phyloP scores from a whole-genome alignment of 2,797 vertebrate genomes.

The Microctenopoma steveboyesi region DNA sequence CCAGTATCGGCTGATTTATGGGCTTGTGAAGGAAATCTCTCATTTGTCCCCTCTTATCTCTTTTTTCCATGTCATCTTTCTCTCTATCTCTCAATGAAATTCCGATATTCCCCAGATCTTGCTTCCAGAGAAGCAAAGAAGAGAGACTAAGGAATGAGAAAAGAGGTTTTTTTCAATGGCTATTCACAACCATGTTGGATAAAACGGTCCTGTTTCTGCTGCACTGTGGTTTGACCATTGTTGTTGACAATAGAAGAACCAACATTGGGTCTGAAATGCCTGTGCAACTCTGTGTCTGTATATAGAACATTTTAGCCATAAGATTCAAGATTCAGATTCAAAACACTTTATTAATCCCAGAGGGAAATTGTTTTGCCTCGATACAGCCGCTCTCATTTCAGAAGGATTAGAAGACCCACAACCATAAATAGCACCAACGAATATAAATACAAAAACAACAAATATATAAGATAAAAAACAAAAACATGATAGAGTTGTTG shows the following conservation, averaged over 20 bases:
- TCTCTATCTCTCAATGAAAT: conserved; percentile 27
- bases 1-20: conserved; percentile 74
- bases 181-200: conserved; percentile 46
- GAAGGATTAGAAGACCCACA: too few relatives aligned
- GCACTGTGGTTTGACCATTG: conserved; percentile 43
- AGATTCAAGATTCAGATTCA: too few relatives aligned
- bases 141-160: conserved; percentile 1
- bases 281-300: neutral
- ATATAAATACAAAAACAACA: too few relatives aligned
- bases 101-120: conserved; percentile 47
- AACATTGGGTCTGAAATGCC: conserved; percentile 22
- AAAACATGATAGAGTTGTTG: too few relatives aligned
- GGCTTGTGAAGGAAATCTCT: conserved; percentile 81
- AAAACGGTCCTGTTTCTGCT: conserved; percentile 42
- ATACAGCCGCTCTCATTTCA: too few relatives aligned
- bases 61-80: conserved; percentile 59
- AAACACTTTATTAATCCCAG: too few relatives aligned
- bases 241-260: conserved; percentile 35
- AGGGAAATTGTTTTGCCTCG: too few relatives aligned
- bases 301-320: conserved; percentile 21
- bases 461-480: too few relatives aligned
- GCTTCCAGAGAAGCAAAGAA: conserved; percentile 16
- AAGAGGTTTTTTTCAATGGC: conserved; percentile 25
- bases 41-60: conserved; percentile 81
- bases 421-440: too few relatives aligned